These are phyloP conservation scores for Mormyrus iriodes DNA, from an alignment of 2,113 vertebrate genomes.

Conservation along the genomic window DNA sequence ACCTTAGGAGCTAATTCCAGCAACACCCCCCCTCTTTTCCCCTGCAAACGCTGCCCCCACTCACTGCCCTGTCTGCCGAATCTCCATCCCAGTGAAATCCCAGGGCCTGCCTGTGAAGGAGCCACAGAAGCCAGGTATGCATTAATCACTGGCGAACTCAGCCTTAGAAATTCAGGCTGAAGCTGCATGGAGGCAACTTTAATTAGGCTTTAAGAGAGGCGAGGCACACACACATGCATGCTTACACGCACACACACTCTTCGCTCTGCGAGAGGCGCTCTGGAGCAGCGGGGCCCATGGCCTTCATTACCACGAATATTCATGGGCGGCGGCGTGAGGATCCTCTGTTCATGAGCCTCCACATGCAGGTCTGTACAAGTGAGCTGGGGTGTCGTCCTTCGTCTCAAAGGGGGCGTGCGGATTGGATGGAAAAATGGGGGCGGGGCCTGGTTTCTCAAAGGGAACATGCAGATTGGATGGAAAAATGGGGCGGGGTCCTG, in stretches of 20 bases:
- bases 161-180: constrained; percentile 18
- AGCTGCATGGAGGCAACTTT: constrained; percentile 20
- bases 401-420: background rate
- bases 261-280: background rate
- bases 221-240: background rate
- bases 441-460: too few species aligned
- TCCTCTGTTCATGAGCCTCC: constrained; percentile 42
- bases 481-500: background rate
- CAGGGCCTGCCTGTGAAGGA: background rate
- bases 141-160: constrained; percentile 13
- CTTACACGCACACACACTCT: background rate
- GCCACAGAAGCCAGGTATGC: background rate
- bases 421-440: constrained; percentile 3
- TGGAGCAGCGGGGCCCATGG: constrained; percentile 28
- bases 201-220: constrained; percentile 18
- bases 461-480: background rate
- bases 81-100: background rate
- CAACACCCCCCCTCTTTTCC: too few species aligned
- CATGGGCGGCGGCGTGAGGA: constrained; percentile 37
- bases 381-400: background rate
- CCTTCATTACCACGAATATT: constrained; percentile 45
- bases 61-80: background rate
- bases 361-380: constrained; percentile 35
- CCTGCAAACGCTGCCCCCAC: background rate
- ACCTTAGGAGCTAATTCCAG: background rate